Evolutionary conservation across 2,888 invertebrate species (phyloP).

Genomic region (Tineola bisselliella): DNA sequence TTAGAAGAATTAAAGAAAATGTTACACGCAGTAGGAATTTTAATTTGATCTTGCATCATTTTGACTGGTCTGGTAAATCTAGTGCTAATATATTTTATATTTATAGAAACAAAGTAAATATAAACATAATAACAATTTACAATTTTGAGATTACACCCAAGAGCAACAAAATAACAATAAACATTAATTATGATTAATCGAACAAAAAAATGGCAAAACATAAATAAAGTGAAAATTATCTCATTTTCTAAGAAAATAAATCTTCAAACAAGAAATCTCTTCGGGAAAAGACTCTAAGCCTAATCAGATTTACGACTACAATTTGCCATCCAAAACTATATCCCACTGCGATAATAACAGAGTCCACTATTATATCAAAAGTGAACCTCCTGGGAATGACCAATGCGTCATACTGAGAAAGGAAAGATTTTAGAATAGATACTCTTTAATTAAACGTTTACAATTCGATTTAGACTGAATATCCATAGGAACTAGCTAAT

Average conservation of each 20-base stretch:
- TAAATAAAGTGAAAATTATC: constrained; percentile 9
- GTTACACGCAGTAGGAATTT: too few relatives aligned
- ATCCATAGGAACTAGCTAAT: too few relatives aligned
- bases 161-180: neutral
- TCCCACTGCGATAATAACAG: neutral
- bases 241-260: constrained; percentile 12
- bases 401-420: constrained; percentile 10
- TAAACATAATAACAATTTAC: too few relatives aligned
- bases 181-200: neutral
- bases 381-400: constrained; percentile 4
- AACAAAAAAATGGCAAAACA: neutral
- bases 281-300: constrained; percentile 12
- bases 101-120: too few relatives aligned
- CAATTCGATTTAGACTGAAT: neutral
- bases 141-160: too few relatives aligned
- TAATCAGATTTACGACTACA: constrained; percentile 13
- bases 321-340: neutral
- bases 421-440: neutral
- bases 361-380: neutral
- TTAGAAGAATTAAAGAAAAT: too few relatives aligned
- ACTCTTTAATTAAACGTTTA: neutral
- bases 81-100: too few relatives aligned
- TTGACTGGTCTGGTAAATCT: too few relatives aligned
- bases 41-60: too few relatives aligned
- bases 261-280: constrained; percentile 14